phyloP scores from a whole-genome alignment of 2,113 vertebrate species.

The Malurus alboscapulatus region DNA sequence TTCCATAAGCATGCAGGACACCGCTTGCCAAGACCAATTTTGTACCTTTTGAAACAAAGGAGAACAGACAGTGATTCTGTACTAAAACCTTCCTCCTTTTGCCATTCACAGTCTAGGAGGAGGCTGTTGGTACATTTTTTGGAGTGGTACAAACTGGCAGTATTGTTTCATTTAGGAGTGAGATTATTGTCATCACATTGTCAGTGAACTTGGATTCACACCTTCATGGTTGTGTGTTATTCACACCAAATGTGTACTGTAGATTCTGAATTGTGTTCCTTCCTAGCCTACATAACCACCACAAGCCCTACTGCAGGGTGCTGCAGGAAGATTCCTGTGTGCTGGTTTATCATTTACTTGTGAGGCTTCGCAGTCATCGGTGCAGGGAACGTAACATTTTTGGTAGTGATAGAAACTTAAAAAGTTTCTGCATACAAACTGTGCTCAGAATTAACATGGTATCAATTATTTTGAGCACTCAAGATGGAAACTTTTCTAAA shows the following conservation, averaged over 20 bases:
- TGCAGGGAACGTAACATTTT: rapidly evolving
- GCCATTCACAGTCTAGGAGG: not conserved
- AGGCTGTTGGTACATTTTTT: not conserved
- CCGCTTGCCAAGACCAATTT: not conserved
- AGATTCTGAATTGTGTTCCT: not conserved
- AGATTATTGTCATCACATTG: not conserved
- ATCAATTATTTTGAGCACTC: not conserved
- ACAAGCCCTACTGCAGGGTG: not conserved
- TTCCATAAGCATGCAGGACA: not conserved
- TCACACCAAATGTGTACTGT: rapidly evolving
- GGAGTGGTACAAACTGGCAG: not conserved
- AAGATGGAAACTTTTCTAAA: not conserved
- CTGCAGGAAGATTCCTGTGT: not conserved
- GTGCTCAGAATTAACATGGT: not conserved
- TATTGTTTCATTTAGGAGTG: not conserved
- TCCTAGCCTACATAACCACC: not conserved
- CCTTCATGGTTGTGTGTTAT: not conserved
- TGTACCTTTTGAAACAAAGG: not conserved
- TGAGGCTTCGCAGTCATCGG: not conserved
- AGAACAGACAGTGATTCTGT: not conserved
- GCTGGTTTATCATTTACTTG: not conserved
- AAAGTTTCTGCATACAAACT: not conserved
- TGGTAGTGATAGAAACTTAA: not conserved
- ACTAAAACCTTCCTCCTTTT: not conserved
- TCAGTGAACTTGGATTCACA: not conserved